phyloP scores from a whole-genome alignment of 2,797 vertebrate species.

The Pantherophis vulpinus region DNA sequence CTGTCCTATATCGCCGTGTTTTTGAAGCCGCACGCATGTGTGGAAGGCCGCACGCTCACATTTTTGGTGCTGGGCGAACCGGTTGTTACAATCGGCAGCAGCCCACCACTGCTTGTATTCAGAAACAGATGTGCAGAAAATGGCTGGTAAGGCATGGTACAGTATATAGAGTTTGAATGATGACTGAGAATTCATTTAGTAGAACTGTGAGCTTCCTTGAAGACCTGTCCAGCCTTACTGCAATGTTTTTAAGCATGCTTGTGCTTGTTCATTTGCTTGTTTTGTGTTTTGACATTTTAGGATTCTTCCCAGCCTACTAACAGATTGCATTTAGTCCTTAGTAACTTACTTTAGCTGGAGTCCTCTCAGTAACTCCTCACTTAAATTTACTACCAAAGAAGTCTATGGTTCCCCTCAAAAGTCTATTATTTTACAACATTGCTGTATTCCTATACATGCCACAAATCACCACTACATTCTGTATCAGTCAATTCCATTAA shows the following conservation, averaged over 20 bases:
- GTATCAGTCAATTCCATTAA: background rate
- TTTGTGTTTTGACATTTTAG: background rate
- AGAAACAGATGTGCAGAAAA: background rate
- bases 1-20: no score
- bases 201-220: no score
- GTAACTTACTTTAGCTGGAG: background rate
- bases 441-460: background rate
- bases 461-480: background rate
- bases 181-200: background rate
- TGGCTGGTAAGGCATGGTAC: background rate
- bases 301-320: background rate
- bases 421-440: background rate
- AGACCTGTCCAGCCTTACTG: background rate
- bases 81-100: no score
- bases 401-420: background rate
- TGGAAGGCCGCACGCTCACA: no score
- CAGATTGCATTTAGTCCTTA: background rate
- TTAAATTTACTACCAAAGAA: background rate
- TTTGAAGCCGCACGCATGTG: no score
- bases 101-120: background rate
- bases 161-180: background rate
- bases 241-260: background rate
- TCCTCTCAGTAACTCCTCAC: background rate
- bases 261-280: background rate
- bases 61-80: no score